Evolutionary conservation across 1,140 invertebrate genomes (phyloP).

Genomic region (Lasioglossum baleicum): DNA sequence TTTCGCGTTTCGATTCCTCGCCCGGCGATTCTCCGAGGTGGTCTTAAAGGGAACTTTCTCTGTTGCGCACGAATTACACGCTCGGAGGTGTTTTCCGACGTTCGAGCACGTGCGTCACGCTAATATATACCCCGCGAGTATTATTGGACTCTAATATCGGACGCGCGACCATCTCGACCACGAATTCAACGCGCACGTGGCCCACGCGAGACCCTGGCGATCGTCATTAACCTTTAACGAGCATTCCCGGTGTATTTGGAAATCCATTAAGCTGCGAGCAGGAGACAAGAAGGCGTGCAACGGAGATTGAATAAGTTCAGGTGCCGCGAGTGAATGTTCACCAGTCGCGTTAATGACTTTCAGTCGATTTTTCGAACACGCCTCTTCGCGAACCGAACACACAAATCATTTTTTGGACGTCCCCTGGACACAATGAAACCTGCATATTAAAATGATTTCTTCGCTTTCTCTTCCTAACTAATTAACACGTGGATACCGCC

Average conservation of each 20-base stretch:
- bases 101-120: conserved; percentile 35
- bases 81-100: conserved; percentile 53
- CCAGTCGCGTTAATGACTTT: neutral
- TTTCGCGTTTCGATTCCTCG: conserved; percentile 42
- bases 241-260: conserved; percentile 27
- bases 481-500: too few species aligned
- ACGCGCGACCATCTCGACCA: neutral
- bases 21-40: conserved; percentile 38
- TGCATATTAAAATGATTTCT: too few species aligned
- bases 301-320: conserved; percentile 18
- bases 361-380: neutral
- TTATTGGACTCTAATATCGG: conserved; percentile 21
- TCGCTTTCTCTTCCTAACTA: too few species aligned
- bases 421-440: too few species aligned
- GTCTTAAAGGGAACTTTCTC: conserved; percentile 52
- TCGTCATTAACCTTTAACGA: conserved; percentile 44
- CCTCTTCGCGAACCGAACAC: neutral
- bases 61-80: conserved; percentile 53
- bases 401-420: neutral
- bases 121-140: conserved; percentile 1
- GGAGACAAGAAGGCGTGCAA: neutral
- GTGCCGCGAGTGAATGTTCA: neutral
- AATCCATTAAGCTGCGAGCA: conserved; percentile 25
- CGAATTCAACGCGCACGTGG: conserved; percentile 32
- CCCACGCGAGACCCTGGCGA: neutral